These are phyloP conservation scores for Dinothrombium tinctorium DNA, from an alignment of 1,140 invertebrate species.

Conservation along the genomic window DNA sequence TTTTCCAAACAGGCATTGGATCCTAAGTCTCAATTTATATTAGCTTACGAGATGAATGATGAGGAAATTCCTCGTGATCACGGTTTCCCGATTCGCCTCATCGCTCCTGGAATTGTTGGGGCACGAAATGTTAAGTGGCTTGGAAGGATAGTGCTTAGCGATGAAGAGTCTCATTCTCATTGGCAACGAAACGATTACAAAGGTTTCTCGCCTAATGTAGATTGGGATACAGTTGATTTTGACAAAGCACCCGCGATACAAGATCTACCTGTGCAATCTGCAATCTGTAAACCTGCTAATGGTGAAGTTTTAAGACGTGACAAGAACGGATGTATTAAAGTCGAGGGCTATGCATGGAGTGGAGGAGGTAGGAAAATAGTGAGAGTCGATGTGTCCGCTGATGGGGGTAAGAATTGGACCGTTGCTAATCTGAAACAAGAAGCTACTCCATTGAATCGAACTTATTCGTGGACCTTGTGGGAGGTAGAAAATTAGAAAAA, in stretches of 20 bases:
- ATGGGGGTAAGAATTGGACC: constrained; percentile 63
- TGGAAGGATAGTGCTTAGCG: constrained; percentile 43
- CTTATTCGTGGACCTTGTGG: constrained; percentile 90
- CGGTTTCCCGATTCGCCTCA: constrained; percentile 63
- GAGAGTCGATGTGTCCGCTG: constrained; percentile 55
- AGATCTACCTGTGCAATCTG: constrained; percentile 78
- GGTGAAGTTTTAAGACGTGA: constrained; percentile 24
- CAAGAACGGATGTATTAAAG: constrained; percentile 31
- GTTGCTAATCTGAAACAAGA: constrained; percentile 33
- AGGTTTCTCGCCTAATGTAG: constrained; percentile 60
- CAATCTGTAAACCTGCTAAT: constrained; percentile 51
- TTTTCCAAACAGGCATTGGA: constrained; percentile 34
- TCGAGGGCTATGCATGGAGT: constrained; percentile 85
- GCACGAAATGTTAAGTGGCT: constrained; percentile 36
- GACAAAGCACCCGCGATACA: constrained; percentile 62
- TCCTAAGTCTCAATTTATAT: constrained; percentile 48
- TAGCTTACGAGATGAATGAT: constrained; percentile 96
- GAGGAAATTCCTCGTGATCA: constrained; percentile 60
- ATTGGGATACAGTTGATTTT: constrained; percentile 79
- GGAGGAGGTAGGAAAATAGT: constrained; percentile 74
- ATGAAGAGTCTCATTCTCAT: constrained; percentile 64
- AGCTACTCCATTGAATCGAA: constrained; percentile 21
- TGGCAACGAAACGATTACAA: constrained; percentile 96
- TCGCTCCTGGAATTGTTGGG: constrained; percentile 58
- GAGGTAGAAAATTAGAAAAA: constrained; percentile 20